Base-by-base conservation (phyloP, 2,113 vertebrate species). In the Callithrix jacchus region DNA sequence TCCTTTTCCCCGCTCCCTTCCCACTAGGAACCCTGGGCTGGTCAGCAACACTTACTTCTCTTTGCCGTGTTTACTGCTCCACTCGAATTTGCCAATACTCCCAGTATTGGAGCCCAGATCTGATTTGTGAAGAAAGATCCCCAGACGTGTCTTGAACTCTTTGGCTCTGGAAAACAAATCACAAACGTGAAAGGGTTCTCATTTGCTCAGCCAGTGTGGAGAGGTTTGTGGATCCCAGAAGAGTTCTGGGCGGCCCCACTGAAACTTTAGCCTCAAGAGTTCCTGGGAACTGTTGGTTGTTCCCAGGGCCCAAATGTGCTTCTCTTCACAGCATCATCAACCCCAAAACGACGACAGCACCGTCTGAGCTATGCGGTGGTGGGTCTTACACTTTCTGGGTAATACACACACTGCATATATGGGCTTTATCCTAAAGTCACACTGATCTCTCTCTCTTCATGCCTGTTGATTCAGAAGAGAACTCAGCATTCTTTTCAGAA, bases 61-160 rank as follows among this genome's bases (percentile, higher is more conserved):
- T 94, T 98, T 98, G 77, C 94, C 96, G 82, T 11, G 14, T 92
- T 98, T 99, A 40, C 95, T 97, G 87, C 93, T 66, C 97, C 97
- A 96, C 77, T 98, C 98, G 35, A 98, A 92, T 79, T 98, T 98
- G 98, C 97, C 89, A 35, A 87, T 64, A 16, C 40, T 97, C 9
- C 98, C 97, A 0, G 32, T 17, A 42, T 97, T 94, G 3, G 98
- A 97, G 61, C 98, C 97, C 95, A 97, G 96, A 42, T 99, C 99
- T 2, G 99, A 96, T 91, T 98, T 99, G 32, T 99, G 99, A 95
- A 99, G 98, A 96, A 99, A 98, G 98, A 98, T 99, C 83, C 99
- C 98, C 94, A 99, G 98, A 20, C 99, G 99, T 12, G 98, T 99
- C 97, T 99, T 99, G 96, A 99, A 98, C 95, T 99, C 99, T 97